These are phyloP conservation scores for Phymorhynchus buccinoides DNA, from an alignment of 1,140 invertebrate genomes.

Conservation along the genomic window DNA sequence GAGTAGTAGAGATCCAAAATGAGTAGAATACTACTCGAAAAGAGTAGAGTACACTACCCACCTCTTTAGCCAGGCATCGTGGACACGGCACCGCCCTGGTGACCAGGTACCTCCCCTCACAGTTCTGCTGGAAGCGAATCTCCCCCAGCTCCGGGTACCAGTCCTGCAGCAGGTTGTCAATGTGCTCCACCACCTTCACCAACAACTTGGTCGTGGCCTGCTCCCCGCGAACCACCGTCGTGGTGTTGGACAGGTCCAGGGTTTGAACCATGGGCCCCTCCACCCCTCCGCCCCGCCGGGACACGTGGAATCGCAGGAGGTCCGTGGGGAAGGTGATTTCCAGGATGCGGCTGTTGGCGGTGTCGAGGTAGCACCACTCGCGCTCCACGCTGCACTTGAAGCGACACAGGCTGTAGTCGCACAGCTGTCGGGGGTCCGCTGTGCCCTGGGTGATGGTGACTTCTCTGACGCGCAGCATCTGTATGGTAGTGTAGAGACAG, in stretches of 20 bases:
- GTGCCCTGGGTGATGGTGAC: not conserved
- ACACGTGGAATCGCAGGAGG: constrained; percentile 56
- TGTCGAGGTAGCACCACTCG: constrained; percentile 78
- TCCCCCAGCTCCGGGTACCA: constrained; percentile 97
- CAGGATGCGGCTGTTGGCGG: constrained; percentile 85
- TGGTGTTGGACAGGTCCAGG: constrained; percentile 33
- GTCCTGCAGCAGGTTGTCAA: constrained; percentile 96
- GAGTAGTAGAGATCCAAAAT: no score
- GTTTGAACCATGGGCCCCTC: constrained; percentile 42
- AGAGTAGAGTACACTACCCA: no score
- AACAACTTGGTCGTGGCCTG: constrained; percentile 87
- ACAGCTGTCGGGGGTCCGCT: constrained; percentile 68
- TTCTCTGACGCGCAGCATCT: constrained; percentile 34
- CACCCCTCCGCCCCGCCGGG: no score
- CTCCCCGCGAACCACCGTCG: constrained; percentile 70
- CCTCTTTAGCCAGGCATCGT: constrained; percentile 77
- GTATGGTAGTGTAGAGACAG: no score
- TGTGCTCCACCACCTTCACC: constrained; percentile 94
- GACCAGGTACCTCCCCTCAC: constrained; percentile 94
- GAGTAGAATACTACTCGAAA: no score
- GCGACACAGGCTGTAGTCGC: constrained; percentile 72
- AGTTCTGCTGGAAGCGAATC: constrained; percentile 93
- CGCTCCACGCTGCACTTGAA: constrained; percentile 64
- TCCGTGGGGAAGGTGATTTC: constrained; percentile 89
- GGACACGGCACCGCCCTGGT: constrained; percentile 95